Evolutionary conservation across 1,140 invertebrate genomes (phyloP).

Genomic region (Hormaphis cornu): DNA sequence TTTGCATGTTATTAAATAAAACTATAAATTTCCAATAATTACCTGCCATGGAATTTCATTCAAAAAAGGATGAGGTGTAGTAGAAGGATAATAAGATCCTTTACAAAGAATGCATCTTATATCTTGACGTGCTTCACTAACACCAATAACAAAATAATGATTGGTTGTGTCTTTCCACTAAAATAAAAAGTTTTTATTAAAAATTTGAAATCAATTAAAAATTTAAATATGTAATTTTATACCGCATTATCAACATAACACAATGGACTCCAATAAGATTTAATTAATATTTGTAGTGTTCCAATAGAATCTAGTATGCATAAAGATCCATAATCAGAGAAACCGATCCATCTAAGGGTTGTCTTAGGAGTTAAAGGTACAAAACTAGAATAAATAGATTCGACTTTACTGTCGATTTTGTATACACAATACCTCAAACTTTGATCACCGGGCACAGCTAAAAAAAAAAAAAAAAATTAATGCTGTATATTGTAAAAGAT

Average conservation of each 20-base stretch:
- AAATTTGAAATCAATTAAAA: conserved; percentile 11
- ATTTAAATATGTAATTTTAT: conserved; percentile 37
- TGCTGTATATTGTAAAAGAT: neutral
- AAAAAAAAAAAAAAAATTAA: conserved; percentile 29
- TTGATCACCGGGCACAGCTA: conserved; percentile 38
- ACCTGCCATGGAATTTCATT: conserved; percentile 58
- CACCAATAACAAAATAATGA: conserved; percentile 68
- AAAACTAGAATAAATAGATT: conserved; percentile 6
- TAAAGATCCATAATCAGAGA: conserved; percentile 68
- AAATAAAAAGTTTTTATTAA: conserved; percentile 37
- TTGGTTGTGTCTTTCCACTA: conserved; percentile 63
- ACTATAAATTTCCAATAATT: neutral
- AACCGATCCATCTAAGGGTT: conserved; percentile 70
- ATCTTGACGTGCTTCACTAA: conserved; percentile 65
- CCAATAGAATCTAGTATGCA: conserved; percentile 58
- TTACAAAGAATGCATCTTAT: conserved; percentile 77
- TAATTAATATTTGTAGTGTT: conserved; percentile 51
- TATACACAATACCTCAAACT: conserved; percentile 34
- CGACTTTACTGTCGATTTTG: conserved; percentile 18
- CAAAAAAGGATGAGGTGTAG: conserved; percentile 72
- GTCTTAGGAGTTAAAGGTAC: conserved; percentile 61
- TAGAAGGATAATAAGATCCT: conserved; percentile 74
- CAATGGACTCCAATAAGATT: conserved; percentile 64
- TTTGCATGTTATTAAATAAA: conserved; percentile 3
- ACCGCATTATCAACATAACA: conserved; percentile 61